Evolutionary conservation across 2,797 vertebrate genomes (phyloP).

Genomic region (Carcharodon carcharias): DNA sequence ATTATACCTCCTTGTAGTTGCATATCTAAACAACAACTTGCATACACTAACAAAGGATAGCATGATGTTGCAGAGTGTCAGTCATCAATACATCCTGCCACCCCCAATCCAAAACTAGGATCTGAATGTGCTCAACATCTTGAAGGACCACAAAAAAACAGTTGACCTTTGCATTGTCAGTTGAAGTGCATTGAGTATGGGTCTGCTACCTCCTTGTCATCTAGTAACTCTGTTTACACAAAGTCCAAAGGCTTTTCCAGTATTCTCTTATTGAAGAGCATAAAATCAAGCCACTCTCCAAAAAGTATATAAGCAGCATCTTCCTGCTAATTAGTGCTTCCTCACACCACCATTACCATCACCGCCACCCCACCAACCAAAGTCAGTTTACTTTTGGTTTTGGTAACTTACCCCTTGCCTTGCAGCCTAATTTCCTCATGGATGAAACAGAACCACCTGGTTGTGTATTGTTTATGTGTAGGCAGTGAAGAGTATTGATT

Average conservation of each 20-base stretch:
- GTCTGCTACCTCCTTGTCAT: neutral
- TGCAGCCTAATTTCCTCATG: neutral
- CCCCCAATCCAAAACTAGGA: neutral
- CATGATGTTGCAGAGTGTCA: neutral
- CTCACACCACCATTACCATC: neutral
- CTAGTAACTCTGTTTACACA: neutral
- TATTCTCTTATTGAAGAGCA: neutral
- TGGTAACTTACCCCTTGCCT: neutral
- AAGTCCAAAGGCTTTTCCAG: neutral
- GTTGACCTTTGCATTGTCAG: neutral
- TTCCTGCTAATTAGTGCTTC: neutral
- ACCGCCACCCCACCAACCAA: neutral
- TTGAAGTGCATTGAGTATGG: neutral
- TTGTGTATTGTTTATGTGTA: neutral
- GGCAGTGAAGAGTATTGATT: neutral
- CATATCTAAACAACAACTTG: slow-evolving; percentile 5
- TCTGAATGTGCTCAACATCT: slow-evolving; percentile 2
- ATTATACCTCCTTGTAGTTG: slow-evolving; percentile 7
- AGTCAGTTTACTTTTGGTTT: neutral
- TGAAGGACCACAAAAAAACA: neutral
- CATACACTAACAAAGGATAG: neutral
- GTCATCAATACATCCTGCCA: slow-evolving; percentile 7
- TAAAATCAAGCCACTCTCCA: neutral
- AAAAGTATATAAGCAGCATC: neutral
- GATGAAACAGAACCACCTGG: neutral